A percentile compares a stretch with the other conserved stretches of the same genome.
phyloP scores from a whole-genome alignment of 2,888 invertebrate genomes.

The Colostygia pectinataria region DNA sequence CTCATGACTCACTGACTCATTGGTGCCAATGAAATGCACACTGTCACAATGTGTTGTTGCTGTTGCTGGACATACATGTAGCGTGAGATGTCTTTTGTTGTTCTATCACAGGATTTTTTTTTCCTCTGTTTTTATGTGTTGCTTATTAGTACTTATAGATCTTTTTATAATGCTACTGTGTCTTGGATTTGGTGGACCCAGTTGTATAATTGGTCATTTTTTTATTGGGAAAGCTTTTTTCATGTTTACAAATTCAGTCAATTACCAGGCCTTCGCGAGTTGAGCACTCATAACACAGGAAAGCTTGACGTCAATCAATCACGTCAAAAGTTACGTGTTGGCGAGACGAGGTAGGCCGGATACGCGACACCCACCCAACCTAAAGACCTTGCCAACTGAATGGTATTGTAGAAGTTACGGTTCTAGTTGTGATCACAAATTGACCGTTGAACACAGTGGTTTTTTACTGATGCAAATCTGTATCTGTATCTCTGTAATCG shows the following conservation, averaged over 20 bases:
- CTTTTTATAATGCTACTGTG: too few relatives aligned
- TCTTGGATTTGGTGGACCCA: too few relatives aligned
- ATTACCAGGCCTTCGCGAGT: too few relatives aligned
- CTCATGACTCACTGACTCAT: slow-evolving; percentile 31
- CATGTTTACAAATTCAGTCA: too few relatives aligned
- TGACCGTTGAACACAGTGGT: not conserved
- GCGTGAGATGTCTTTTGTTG: slow-evolving; percentile 13
- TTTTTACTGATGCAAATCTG: not conserved
- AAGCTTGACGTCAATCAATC: slow-evolving; percentile 38
- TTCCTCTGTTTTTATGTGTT: too few relatives aligned
- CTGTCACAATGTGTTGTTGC: slow-evolving; percentile 29
- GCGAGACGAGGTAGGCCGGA: slow-evolving; percentile 43
- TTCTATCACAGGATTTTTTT: not conserved
- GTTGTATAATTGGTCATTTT: too few relatives aligned
- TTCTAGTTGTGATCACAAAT: too few relatives aligned
- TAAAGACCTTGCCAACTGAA: slow-evolving; percentile 50
- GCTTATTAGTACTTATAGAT: too few relatives aligned
- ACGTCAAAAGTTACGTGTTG: slow-evolving; percentile 28
- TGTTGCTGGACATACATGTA: slow-evolving; percentile 11
- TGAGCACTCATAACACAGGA: not conserved
- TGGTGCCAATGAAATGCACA: slow-evolving; percentile 27
- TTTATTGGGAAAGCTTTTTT: too few relatives aligned
- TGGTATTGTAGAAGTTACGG: slow-evolving; percentile 17
- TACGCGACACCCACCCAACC: slow-evolving; percentile 34
- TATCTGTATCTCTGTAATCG: too few relatives aligned